phyloP scores from a whole-genome alignment of 2,888 invertebrate species.

The Elmis aenea region DNA sequence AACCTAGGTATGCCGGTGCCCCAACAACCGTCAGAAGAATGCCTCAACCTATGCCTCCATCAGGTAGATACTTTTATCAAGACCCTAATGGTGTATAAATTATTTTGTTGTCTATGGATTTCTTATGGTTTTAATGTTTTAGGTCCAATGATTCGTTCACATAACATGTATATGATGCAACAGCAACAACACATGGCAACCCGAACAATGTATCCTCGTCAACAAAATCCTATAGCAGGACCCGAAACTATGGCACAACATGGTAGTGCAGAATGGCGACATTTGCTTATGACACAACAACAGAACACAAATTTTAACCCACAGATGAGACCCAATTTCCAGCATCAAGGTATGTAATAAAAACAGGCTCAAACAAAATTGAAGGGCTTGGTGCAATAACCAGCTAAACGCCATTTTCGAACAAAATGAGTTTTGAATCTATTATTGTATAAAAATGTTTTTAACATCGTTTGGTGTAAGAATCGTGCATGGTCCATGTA shows the following conservation, averaged over 20 bases:
- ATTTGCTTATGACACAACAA: conserved; percentile 58
- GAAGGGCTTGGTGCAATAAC: not conserved
- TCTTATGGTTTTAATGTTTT: conserved; percentile 10
- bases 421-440: too few relatives aligned
- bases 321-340: conserved; percentile 52
- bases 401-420: too few relatives aligned
- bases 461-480: conserved; percentile 1
- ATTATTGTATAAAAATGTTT: too few relatives aligned
- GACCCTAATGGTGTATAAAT: conserved; percentile 1
- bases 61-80: conserved; percentile 55
- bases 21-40: conserved; percentile 57
- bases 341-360: conserved; percentile 50
- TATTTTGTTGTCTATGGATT: conserved; percentile 2
- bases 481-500: too few relatives aligned
- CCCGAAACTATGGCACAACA: conserved; percentile 48
- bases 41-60: conserved; percentile 67
- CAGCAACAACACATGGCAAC: conserved; percentile 51
- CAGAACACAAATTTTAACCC: conserved; percentile 48
- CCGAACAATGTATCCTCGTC: conserved; percentile 49
- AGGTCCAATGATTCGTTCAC: conserved; percentile 67
- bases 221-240: conserved; percentile 57
- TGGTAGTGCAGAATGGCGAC: conserved; percentile 57
- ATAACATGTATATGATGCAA: conserved; percentile 57
- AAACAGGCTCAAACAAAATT: conserved; percentile 13
- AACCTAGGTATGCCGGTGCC: conserved; percentile 46